phyloP scores from a whole-genome alignment of 2,888 invertebrate genomes.

The Amblyjoppa proteus region DNA sequence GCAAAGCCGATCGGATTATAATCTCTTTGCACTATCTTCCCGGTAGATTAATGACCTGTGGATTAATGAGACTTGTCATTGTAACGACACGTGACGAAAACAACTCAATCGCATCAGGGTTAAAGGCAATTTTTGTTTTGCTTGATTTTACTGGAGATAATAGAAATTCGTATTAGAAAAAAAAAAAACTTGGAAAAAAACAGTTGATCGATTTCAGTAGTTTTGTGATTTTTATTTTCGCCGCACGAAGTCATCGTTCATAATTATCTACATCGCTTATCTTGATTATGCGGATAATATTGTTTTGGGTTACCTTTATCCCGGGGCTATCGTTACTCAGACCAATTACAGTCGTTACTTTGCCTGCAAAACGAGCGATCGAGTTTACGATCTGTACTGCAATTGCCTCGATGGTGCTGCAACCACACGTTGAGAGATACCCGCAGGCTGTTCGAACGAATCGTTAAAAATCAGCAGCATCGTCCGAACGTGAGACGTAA shows the following conservation, averaged over 20 bases:
- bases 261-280: background rate
- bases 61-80: background rate
- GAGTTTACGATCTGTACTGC: background rate
- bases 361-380: background rate
- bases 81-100: background rate
- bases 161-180: background rate
- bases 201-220: too few relatives aligned
- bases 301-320: slow-evolving; percentile 5
- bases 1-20: background rate
- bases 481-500: background rate
- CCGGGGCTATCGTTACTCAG: background rate
- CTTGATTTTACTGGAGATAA: background rate
- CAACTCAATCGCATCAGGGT: background rate
- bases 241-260: background rate
- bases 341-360: background rate
- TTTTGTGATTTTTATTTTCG: background rate
- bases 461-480: background rate
- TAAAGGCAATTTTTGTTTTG: background rate
- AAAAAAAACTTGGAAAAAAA: too few relatives aligned
- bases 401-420: background rate
- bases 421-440: background rate
- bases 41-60: background rate
- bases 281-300: background rate
- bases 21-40: background rate
- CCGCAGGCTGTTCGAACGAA: background rate